Evolutionary conservation across 2,113 vertebrate genomes (phyloP), one percentile per base, ranked within the genome.

Genomic region (Macrotis lagotis): DNA sequence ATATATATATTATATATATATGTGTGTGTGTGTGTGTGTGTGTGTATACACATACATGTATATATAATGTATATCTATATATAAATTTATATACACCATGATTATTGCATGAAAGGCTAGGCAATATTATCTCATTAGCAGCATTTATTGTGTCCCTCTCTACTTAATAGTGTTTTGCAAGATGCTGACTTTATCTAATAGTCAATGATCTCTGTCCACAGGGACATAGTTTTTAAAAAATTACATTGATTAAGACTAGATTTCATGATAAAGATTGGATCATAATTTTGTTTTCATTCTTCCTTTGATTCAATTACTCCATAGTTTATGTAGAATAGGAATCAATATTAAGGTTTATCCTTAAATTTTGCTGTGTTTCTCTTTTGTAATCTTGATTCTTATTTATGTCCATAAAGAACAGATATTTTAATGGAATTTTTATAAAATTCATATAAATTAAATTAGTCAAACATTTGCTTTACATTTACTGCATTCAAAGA

Each of bases 391-490:
- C 28, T 91, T 93, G 52, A 95, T 95, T 96, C 44, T 48, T 9
- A 50, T 55, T 89, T 89, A 94, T 92, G 3, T 90, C 1, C 48
- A 48, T 55, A 47, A 90, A 94, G 0, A 91, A 7, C 1, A 83
- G 24, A 31, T 92, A 93, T 92, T 90, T 96, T 93, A 44, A 83
- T 83, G 44, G 16, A 50, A 31, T 90, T 50, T 90, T 90, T 90
- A 48, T 49, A 28, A 10, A 50, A 90, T 90, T 90, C n/a, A 83
- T 83, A 83, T 44, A 83, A 44, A 83, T 83, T 83, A 44, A 83
- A 83, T 83, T 44, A 19, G 22, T 83, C n/a, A 74, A n/a, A 74
- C 14, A 83, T 83, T 83, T 44, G n/a, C 16, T 24, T 6, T 44
- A 2, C 2, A 83, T 19, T 83, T 83, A 44, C 44, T 83, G n/a